Evolutionary conservation across 2,797 vertebrate genomes (phyloP), one percentile per base, ranked within the genome.

Genomic region (Sebastes vulpes): DNA sequence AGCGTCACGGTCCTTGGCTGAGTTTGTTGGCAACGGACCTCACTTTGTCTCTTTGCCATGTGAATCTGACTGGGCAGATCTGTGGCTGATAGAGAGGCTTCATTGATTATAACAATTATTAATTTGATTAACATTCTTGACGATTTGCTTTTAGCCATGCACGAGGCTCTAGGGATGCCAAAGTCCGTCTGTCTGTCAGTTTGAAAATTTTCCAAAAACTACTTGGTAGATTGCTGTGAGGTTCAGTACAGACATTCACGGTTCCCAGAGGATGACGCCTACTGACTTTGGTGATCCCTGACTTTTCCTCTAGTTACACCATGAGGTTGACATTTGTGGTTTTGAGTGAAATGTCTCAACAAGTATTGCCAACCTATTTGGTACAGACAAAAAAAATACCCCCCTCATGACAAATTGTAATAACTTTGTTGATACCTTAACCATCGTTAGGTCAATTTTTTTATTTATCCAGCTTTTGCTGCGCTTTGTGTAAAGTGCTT

Each of bases 1-100:
- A 53, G 69, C 14, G 16, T 57, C 66, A 6, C 31, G 50, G 68
- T 52, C 23, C 69, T 86, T 88, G 81, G 31, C 69, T 84, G 83
- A 73, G 75, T 81, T 68, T 80, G 69, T 50, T 59, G 60, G 50
- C 65, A 63, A 60, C 53, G 57, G 42, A 38, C 31, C 25, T 61
- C 64, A 57, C 61, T 79, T 65, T 82, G 60, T 70, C 38, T 70
- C 64, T 16, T 65, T 23, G 69, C 48, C 38, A n/a, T 64, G n/a
- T 5, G 16, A 6, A 57, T 60, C 31, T 46, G 2, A 75, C 66
- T 14, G 50, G 61, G 53, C 73, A 68, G 28, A 63, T 46, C 12
- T 65, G 35, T 80, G 70, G 65, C 64, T 61, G n/a, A 53, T 9
- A 53, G 1, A 28, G 18, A 52, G 7, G 31, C n/a, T 59, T 65